phyloP scores from a whole-genome alignment of 2,797 vertebrate genomes.

The Lacerta bilineata region DNA sequence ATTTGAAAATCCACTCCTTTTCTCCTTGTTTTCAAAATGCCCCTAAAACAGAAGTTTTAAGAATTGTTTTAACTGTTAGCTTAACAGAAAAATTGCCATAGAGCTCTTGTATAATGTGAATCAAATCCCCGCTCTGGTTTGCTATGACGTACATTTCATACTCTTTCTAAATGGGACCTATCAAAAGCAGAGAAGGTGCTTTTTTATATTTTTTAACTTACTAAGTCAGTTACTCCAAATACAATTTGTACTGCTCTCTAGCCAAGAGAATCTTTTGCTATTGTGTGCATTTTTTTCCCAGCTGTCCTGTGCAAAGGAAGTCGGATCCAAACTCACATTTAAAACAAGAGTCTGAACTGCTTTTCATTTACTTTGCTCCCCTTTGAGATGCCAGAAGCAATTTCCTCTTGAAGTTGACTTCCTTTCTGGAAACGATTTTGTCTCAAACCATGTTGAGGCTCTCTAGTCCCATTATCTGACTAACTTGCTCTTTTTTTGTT shows the following conservation, averaged over 20 bases:
- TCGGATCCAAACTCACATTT: slow-evolving; percentile 59
- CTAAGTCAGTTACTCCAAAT: background rate
- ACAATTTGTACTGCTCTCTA: slow-evolving; percentile 26
- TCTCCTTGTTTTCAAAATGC: background rate
- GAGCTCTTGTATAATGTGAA: background rate
- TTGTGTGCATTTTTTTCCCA: background rate
- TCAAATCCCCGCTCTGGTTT: background rate
- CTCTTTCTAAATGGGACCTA: background rate
- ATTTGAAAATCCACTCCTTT: background rate
- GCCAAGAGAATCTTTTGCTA: slow-evolving; percentile 12
- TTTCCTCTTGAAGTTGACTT: slow-evolving; percentile 81
- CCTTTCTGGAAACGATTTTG: slow-evolving; percentile 83
- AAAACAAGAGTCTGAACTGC: slow-evolving; percentile 68
- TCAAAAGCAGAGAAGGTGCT: background rate
- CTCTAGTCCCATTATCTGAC: slow-evolving; percentile 69
- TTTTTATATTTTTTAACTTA: background rate
- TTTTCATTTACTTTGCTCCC: slow-evolving; percentile 73
- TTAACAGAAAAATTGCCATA: background rate
- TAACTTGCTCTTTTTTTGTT: slow-evolving; percentile 50
- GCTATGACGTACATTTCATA: background rate
- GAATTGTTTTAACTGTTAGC: slow-evolving; percentile 19
- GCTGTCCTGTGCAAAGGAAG: slow-evolving; percentile 65
- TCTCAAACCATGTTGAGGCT: slow-evolving; percentile 76
- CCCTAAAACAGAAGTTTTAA: background rate
- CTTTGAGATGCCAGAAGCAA: slow-evolving; percentile 79